Percentiles rank a stretch among this genome's conserved stretches.
These are phyloP conservation scores for Trogon surrucura DNA, from an alignment of 2,113 vertebrate species.

Conservation along the genomic window DNA sequence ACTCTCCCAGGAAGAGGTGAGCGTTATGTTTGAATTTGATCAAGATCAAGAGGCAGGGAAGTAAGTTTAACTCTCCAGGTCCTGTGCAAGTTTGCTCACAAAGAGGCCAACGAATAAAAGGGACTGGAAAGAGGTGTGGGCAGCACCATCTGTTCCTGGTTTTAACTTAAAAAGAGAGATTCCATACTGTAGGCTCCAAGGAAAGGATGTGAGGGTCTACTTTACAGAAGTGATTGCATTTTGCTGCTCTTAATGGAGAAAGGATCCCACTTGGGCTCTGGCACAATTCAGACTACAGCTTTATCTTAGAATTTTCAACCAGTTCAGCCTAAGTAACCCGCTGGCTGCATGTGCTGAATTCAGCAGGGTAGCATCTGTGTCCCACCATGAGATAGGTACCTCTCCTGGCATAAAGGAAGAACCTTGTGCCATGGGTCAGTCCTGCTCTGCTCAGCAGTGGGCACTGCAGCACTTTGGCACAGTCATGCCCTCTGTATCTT, in stretches of 20 bases:
- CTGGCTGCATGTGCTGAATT: background rate
- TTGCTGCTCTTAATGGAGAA: background rate
- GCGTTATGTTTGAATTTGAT: background rate
- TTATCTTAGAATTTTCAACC: background rate
- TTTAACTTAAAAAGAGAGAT: background rate
- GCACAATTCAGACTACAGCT: background rate
- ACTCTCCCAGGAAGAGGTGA: background rate
- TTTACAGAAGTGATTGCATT: background rate
- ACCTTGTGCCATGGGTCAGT: rapidly evolving
- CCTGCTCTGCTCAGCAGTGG: background rate
- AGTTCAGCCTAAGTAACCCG: background rate
- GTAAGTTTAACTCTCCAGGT: background rate
- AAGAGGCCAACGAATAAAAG: background rate
- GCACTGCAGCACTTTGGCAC: rapidly evolving
- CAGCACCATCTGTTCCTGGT: constrained; percentile 25
- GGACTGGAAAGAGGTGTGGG: background rate
- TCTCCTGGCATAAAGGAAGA: rapidly evolving
- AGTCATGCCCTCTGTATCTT: background rate
- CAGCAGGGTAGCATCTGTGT: rapidly evolving
- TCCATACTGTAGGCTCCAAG: background rate
- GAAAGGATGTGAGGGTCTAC: background rate
- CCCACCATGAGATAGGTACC: rapidly evolving
- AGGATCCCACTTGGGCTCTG: background rate
- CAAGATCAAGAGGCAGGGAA: background rate
- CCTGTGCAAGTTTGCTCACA: background rate